phyloP scores from a whole-genome alignment of 2,113 vertebrate species.

The Pluvialis apricaria region DNA sequence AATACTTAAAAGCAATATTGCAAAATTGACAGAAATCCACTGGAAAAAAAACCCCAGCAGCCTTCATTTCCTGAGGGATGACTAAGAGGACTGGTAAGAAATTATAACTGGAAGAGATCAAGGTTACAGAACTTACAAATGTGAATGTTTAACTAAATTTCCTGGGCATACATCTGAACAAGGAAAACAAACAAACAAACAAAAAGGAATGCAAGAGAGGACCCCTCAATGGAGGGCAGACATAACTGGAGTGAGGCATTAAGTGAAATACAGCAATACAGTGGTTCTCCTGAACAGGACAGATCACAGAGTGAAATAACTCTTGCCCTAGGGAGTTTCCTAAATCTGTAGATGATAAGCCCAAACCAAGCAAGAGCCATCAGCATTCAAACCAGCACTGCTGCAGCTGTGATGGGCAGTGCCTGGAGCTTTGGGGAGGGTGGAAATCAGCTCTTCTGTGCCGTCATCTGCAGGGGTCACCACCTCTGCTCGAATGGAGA shows the following conservation, averaged over 20 bases:
- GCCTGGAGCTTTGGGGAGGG: background rate
- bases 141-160: background rate
- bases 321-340: background rate
- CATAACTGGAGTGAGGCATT: too few relatives aligned
- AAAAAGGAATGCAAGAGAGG: background rate
- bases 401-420: accelerated
- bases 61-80: background rate
- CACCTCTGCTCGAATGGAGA: background rate
- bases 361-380: background rate
- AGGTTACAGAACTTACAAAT: background rate
- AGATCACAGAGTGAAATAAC: too few relatives aligned
- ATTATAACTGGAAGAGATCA: background rate
- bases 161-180: background rate
- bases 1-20: too few relatives aligned
- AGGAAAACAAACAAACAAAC: too few relatives aligned
- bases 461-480: too few relatives aligned
- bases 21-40: too few relatives aligned
- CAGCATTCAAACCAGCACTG: background rate
- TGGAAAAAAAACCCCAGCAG: background rate
- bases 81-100: background rate
- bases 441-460: background rate
- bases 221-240: background rate
- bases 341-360: background rate
- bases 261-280: background rate
- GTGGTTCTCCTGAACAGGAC: background rate